These are phyloP conservation scores for Neelides sp. DNA, from an alignment of 1,140 invertebrate species.

Conservation along the genomic window DNA sequence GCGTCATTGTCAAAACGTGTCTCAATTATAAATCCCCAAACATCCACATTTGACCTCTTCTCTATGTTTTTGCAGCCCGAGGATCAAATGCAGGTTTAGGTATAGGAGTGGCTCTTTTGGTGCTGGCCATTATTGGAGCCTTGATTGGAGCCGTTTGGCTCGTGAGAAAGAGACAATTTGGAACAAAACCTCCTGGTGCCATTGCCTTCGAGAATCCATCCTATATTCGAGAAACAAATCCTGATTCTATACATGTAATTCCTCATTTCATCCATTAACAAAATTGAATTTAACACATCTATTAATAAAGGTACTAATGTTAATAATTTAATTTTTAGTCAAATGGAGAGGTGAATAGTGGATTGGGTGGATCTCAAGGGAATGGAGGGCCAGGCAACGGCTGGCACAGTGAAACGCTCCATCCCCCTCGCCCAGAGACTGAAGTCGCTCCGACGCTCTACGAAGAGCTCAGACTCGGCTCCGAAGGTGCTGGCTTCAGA, in stretches of 20 bases:
- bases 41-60: no score
- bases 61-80: slow-evolving; percentile 4
- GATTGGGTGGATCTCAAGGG: slow-evolving; percentile 10
- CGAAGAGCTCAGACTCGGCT: slow-evolving; percentile 62
- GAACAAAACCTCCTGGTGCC: slow-evolving; percentile 45
- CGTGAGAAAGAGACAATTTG: slow-evolving; percentile 47
- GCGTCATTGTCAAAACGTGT: no score
- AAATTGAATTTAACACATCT: neutral
- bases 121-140: slow-evolving; percentile 42
- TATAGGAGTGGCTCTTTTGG: slow-evolving; percentile 24
- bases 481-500: slow-evolving; percentile 63
- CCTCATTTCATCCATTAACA: neutral
- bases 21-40: no score
- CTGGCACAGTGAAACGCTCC: slow-evolving; percentile 44
- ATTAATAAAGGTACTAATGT: slow-evolving; percentile 1
- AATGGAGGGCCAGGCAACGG: slow-evolving; percentile 33
- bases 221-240: slow-evolving; percentile 60
- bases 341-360: slow-evolving; percentile 17
- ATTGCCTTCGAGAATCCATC: slow-evolving; percentile 76
- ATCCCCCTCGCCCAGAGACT: slow-evolving; percentile 38
- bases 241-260: slow-evolving; percentile 55
- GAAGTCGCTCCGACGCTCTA: slow-evolving; percentile 61
- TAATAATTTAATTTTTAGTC: neutral
- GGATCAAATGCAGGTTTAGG: slow-evolving; percentile 26
- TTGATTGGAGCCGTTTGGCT: slow-evolving; percentile 53